Conservation (phyloP, 2,797 vertebrate genomes). For the Staurois parvus region DNA sequence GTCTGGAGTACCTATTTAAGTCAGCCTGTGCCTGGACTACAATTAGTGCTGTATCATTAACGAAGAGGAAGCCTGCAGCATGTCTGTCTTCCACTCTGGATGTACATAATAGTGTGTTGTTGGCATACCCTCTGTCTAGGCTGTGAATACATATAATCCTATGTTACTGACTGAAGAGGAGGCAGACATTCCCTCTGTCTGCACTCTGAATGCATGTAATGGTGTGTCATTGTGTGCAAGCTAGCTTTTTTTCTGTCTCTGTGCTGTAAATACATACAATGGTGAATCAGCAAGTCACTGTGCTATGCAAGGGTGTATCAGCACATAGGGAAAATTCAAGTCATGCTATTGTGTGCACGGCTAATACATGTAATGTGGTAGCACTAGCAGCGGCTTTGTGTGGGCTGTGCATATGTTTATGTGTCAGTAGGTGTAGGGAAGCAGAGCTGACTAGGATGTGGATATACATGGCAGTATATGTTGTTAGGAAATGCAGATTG, state of each 20-base stretch:
- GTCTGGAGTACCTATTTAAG: no score
- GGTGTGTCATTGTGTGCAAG: background rate
- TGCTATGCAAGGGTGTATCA: no score
- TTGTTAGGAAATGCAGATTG: background rate
- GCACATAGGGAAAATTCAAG: background rate
- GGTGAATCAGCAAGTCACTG: background rate
- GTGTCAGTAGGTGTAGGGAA: background rate
- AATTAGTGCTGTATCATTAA: background rate
- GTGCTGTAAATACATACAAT: constrained; percentile 8
- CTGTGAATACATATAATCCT: background rate
- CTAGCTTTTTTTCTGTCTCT: background rate
- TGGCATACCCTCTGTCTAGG: background rate
- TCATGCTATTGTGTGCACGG: background rate
- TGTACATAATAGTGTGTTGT: background rate
- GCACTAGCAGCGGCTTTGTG: background rate
- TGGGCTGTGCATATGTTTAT: background rate
- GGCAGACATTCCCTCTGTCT: background rate
- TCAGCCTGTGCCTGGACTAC: background rate
- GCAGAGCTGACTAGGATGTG: background rate
- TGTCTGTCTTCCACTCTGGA: background rate
- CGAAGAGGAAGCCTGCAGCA: background rate
- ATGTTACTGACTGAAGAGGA: background rate
- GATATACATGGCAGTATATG: background rate
- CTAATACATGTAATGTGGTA: background rate
- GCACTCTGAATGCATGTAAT: background rate